Conservation (phyloP, 2,113 vertebrate species). For the Ceyx margarethae region DNA sequence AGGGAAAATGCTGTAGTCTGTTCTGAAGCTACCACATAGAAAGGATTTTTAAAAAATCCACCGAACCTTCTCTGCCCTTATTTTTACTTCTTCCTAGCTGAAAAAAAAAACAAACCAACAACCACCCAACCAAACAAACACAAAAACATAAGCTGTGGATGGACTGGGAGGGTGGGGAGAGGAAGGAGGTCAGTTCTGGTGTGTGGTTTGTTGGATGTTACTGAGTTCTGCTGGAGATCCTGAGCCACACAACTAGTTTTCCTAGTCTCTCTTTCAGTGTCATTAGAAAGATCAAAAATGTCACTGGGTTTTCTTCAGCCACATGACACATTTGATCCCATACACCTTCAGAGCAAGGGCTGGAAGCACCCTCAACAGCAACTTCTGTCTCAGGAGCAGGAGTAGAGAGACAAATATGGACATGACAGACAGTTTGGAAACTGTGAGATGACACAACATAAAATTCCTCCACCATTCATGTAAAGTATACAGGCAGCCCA, state of each 20-base stretch:
- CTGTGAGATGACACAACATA: background rate
- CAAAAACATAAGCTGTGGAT: background rate
- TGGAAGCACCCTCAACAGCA: background rate
- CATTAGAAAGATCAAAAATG: constrained; percentile 42
- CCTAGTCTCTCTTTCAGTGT: background rate
- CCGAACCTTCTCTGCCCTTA: background rate
- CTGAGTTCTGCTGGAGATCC: background rate
- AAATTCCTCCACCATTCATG: background rate
- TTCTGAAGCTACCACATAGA: background rate
- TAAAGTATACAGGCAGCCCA: background rate
- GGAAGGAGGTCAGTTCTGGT: background rate
- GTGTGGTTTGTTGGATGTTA: background rate
- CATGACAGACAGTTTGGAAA: accelerated
- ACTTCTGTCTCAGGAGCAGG: background rate
- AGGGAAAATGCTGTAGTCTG: background rate
- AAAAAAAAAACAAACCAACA: background rate
- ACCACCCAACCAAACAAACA: too few relatives aligned
- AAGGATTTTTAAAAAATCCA: background rate
- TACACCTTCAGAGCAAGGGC: background rate
- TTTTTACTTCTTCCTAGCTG: background rate
- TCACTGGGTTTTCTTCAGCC: background rate
- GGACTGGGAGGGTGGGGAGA: background rate
- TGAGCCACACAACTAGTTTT: background rate
- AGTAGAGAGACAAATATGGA: accelerated
- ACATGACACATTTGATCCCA: background rate